Percentiles rank a stretch among this genome's conserved stretches.
Evolutionary conservation across 2,888 invertebrate genomes (phyloP).

Genomic region (Amiota minor): DNA sequence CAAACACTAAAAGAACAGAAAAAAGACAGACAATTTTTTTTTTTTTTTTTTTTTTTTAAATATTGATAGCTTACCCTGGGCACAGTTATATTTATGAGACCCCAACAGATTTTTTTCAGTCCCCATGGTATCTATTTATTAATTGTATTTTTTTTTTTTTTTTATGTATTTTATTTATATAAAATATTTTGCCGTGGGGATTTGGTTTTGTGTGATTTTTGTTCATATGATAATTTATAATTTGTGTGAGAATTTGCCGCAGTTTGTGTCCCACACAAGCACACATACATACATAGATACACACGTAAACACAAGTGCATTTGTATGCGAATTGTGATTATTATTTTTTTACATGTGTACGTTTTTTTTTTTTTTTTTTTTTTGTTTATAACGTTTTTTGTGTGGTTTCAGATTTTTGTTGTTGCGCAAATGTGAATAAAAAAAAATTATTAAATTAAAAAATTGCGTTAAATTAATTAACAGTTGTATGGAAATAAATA

Average conservation of each 20-base stretch:
- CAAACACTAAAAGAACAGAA: conserved; percentile 40
- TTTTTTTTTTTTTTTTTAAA: conserved; percentile 35
- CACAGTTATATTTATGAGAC: conserved; percentile 74
- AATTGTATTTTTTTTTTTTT: conserved; percentile 35
- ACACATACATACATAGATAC: conserved; percentile 30
- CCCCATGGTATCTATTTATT: conserved; percentile 73
- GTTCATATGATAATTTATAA: conserved; percentile 33
- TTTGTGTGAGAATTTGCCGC: conserved; percentile 31
- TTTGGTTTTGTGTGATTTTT: conserved; percentile 40
- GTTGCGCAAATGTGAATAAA: background rate
- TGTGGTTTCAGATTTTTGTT: conserved; percentile 26
- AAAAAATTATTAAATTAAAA: conserved; percentile 26
- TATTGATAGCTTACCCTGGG: conserved; percentile 73
- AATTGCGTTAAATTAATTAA: background rate
- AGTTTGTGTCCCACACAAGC: conserved; percentile 28
- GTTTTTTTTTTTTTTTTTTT: conserved; percentile 2
- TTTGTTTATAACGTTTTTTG: conserved; percentile 32
- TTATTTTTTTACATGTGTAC: conserved; percentile 34
- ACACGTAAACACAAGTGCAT: conserved; percentile 27
- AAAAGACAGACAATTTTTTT: conserved; percentile 31
- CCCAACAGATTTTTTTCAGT: conserved; percentile 75
- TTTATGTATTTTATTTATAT: background rate
- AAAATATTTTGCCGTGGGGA: background rate
- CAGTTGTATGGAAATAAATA: conserved; percentile 1
- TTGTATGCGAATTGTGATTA: conserved; percentile 28